Evolutionary conservation across 1,140 invertebrate species (phyloP).

Genomic region (Halictus rubicundus): DNA sequence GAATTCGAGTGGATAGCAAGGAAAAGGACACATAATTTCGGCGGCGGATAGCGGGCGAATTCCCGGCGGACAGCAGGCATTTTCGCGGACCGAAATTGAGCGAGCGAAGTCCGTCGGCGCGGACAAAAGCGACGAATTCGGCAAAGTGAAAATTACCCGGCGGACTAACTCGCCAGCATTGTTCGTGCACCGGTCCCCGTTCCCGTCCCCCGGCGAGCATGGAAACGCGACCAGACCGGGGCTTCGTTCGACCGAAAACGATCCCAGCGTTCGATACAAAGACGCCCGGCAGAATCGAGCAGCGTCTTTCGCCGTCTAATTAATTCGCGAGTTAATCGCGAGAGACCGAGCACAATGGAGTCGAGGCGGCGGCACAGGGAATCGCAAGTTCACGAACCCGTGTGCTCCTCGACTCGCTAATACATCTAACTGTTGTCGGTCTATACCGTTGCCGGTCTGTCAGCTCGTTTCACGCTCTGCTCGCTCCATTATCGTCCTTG

Average conservation of each 20-base stretch:
- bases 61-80: too few species aligned
- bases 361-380: slow-evolving; percentile 4
- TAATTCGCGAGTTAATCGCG: slow-evolving; percentile 11
- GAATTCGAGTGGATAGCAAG: too few species aligned
- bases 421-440: slow-evolving; percentile 30
- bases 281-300: neutral
- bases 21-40: too few species aligned
- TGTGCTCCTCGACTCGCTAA: neutral
- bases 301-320: slow-evolving; percentile 4
- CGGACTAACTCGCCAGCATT: neutral
- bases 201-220: too few species aligned
- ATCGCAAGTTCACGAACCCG: neutral
- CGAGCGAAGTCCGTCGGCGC: too few species aligned
- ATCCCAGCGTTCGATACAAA: too few species aligned
- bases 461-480: slow-evolving; percentile 15
- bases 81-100: neutral
- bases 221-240: too few species aligned
- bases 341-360: slow-evolving; percentile 9
- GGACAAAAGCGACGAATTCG: neutral
- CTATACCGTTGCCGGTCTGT: slow-evolving; percentile 46
- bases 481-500: neutral
- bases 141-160: neutral
- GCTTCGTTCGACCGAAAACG: neutral
- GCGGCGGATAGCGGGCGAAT: too few species aligned
- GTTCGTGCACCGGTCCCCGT: neutral